A percentile compares a stretch with the other conserved stretches of the same genome.
Evolutionary conservation across 2,113 vertebrate genomes (phyloP).

Genomic region (Sorex fumeus): DNA sequence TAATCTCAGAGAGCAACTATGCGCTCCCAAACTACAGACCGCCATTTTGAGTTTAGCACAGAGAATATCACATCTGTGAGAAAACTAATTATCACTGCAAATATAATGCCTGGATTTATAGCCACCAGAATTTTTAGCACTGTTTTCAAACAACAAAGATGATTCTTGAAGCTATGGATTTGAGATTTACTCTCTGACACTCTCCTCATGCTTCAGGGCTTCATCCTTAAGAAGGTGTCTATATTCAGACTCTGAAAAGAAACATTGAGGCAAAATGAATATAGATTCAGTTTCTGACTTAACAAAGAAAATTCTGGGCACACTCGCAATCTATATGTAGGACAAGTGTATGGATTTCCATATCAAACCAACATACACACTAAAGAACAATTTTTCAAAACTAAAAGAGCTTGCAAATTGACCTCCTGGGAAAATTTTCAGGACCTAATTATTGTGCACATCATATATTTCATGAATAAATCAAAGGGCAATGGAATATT

Average conservation of each 20-base stretch:
- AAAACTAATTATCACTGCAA: constrained; percentile 63
- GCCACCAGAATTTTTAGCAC: background rate
- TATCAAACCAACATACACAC: constrained; percentile 68
- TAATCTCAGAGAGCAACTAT: constrained; percentile 20
- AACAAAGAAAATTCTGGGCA: constrained; percentile 67
- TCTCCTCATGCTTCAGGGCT: constrained; percentile 11
- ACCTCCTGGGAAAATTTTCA: constrained; percentile 67
- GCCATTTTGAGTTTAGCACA: background rate
- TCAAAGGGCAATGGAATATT: constrained; percentile 59
- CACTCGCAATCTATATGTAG: constrained; percentile 43
- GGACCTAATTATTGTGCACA: constrained; percentile 62
- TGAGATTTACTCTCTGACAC: constrained; percentile 31
- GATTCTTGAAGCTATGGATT: constrained; percentile 50
- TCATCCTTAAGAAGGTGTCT: constrained; percentile 38
- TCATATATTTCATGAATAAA: constrained; percentile 68
- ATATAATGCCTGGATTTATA: constrained; percentile 12
- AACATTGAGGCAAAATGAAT: background rate
- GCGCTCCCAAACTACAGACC: background rate
- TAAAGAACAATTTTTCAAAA: constrained; percentile 64
- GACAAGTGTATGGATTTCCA: constrained; percentile 70
- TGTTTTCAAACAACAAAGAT: constrained; percentile 64
- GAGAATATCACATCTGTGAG: background rate
- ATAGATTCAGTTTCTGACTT: constrained; percentile 46
- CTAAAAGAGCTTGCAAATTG: constrained; percentile 72
- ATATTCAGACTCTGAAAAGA: background rate